Base-by-base conservation (phyloP, 1,140 invertebrate genomes). In the Drosophila paulistorum region DNA sequence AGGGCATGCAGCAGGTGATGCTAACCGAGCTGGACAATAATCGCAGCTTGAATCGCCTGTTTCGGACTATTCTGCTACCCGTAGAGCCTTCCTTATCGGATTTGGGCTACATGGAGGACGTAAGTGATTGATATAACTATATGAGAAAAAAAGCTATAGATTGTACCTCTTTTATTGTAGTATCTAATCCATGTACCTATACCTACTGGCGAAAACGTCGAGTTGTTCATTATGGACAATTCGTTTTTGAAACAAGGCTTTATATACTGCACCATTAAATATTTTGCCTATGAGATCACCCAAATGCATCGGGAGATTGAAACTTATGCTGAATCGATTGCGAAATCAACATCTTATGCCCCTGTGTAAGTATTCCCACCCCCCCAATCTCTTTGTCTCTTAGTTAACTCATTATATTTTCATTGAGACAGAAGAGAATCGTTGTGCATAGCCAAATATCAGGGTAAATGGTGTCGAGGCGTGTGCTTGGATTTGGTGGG, bases 201-300 rank as follows among this genome's bases (percentile, higher is more conserved):
- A 51, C 78, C 70, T 6, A 76, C 64, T 23, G 91, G 91, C 7
- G 73, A 77, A 3, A 67, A 70, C 26, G 63, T 89, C 4, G 61
- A 90, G 26, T 9, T 91, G 64, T 61, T 85, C 39, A 67, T 92
- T 20, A 90, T 85, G 85, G 91, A 92, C 41, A 91, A 91, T 62
- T 71, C 64, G 0, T 75, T 79, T 7, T 23, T 91, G 0, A 72
- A 74, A 30, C 67, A 23, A 39, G 91, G 89, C 0, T 58, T 83
- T 0, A n/a, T 92, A n/a, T 77, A 89, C 33, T 91, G 91, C 58
- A 90, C 81, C 7, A 64, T 62, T 14, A 42, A 48, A 14, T 73
- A 74, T 6, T 70, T 73, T 60, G 77, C 80, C 0, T 73, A 71
- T 33, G 87, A 91, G 54, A 61, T 91, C 1, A 68, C 75, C 4